A percentile compares a stretch with the other conserved stretches of the same genome.
Evolutionary conservation across 2,797 vertebrate genomes (phyloP).

Genomic region (Rhinoraja longicauda): DNA sequence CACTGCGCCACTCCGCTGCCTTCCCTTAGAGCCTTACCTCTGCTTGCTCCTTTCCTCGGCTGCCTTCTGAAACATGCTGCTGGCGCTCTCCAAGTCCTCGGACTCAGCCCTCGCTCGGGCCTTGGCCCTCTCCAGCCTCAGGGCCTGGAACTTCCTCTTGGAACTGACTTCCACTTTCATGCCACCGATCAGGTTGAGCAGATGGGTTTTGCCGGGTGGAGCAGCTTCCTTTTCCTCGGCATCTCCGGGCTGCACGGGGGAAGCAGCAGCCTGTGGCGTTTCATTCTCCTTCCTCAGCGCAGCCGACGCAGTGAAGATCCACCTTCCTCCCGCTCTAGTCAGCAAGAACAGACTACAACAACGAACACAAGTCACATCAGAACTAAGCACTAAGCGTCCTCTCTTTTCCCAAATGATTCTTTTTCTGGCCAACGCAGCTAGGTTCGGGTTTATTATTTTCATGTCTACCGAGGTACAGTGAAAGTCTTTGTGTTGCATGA

Average conservation of each 20-base stretch:
- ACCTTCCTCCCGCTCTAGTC: conserved; percentile 44
- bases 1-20: too few species aligned
- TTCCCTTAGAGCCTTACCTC: conserved; percentile 55
- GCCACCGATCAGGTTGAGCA: conserved; percentile 66
- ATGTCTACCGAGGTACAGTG: too few species aligned
- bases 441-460: too few species aligned
- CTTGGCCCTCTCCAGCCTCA: conserved; percentile 47
- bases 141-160: conserved; percentile 55
- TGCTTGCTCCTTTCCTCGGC: conserved; percentile 45
- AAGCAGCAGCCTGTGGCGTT: neutral
- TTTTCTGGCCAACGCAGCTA: too few species aligned
- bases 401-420: too few species aligned
- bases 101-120: conserved; percentile 41
- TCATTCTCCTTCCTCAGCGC: conserved; percentile 46
- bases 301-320: conserved; percentile 48
- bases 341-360: conserved; percentile 44
- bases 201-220: conserved; percentile 58
- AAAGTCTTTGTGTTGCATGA: too few species aligned
- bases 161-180: conserved; percentile 81
- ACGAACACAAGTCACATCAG: neutral
- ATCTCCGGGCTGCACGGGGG: conserved; percentile 26
- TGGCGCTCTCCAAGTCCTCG: conserved; percentile 48
- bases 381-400: too few species aligned
- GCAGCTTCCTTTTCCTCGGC: neutral
- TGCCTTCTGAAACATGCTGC: conserved; percentile 56